A percentile compares a stretch with the other conserved stretches of the same genome.
phyloP scores from a whole-genome alignment of 2,888 invertebrate genomes.

The Pherbina coryleti region DNA sequence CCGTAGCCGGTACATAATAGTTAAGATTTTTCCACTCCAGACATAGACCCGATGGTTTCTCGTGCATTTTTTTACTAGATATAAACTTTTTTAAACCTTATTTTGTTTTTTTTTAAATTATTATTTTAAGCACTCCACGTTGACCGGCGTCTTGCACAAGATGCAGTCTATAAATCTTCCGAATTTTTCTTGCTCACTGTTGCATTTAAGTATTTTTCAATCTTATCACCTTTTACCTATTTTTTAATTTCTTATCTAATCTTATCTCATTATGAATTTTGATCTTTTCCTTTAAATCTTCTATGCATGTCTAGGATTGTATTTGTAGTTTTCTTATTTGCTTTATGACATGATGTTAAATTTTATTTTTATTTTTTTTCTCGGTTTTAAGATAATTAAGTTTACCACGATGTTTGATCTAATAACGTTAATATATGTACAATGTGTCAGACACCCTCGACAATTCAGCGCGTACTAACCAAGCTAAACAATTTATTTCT shows the following conservation, averaged over 20 bases:
- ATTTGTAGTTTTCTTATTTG: neutral
- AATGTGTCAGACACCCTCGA: neutral
- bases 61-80: slow-evolving; percentile 23
- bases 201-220: neutral
- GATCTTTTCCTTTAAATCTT: neutral
- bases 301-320: neutral
- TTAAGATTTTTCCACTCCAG: slow-evolving; percentile 67
- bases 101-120: neutral
- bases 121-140: neutral
- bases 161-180: neutral
- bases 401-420: too few species aligned
- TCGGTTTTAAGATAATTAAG: too few species aligned
- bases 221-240: neutral
- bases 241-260: neutral
- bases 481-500: neutral
- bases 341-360: neutral
- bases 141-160: neutral
- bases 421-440: neutral
- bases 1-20: slow-evolving; percentile 64
- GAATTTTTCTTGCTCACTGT: neutral
- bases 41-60: slow-evolving; percentile 54
- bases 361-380: neutral
- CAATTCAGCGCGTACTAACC: neutral
- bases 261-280: neutral
- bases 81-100: neutral